These are phyloP conservation scores for Gavia stellata DNA, from an alignment of 2,113 vertebrate species.

Conservation along the genomic window DNA sequence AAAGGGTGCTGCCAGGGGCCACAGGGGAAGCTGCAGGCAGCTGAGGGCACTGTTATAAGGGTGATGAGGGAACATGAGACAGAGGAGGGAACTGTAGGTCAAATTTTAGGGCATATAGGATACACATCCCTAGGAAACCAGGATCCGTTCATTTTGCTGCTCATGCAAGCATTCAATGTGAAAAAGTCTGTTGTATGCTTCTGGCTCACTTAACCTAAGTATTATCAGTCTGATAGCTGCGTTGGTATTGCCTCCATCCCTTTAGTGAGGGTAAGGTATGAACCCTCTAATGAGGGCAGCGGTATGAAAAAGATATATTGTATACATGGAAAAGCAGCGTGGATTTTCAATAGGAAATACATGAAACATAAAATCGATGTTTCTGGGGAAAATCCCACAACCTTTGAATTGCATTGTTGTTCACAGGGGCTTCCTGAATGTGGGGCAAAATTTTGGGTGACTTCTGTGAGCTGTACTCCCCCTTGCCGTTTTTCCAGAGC, in stretches of 20 bases:
- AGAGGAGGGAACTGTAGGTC: neutral
- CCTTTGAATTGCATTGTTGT: neutral
- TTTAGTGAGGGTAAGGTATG: neutral
- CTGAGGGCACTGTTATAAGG: neutral
- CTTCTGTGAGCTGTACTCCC: neutral
- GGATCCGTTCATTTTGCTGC: neutral
- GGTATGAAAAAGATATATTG: neutral
- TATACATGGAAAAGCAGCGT: neutral
- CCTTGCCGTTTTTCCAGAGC: neutral
- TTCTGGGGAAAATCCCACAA: neutral
- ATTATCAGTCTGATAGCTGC: neutral
- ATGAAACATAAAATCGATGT: rapidly evolving
- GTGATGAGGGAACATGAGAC: neutral
- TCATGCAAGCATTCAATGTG: neutral
- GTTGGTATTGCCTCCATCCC: neutral
- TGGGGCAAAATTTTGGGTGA: neutral
- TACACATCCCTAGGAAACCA: neutral
- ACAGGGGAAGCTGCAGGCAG: neutral
- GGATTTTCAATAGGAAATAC: neutral
- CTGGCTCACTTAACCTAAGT: neutral
- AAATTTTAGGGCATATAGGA: neutral
- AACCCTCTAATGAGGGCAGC: neutral
- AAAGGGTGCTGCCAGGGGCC: neutral
- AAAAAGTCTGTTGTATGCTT: neutral
- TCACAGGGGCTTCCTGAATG: neutral